Base-by-base conservation (phyloP, 2,888 invertebrate genomes). In the Athalia cordata region DNA sequence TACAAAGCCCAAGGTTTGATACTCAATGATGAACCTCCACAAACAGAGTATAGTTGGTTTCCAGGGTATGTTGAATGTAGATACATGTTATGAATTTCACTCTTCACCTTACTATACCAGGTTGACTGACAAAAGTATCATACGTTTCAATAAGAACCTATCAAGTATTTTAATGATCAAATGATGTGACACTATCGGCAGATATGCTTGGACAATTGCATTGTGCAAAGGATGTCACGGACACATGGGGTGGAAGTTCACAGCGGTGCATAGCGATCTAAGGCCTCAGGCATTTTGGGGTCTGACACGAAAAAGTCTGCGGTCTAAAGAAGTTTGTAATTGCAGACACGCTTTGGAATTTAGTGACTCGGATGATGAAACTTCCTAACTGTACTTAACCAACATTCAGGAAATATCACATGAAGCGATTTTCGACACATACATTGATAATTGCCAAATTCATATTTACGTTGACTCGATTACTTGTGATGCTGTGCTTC, bases 201-300 rank as follows among this genome's bases (percentile, higher is more conserved):
- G 96, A 47, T 97, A 96, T 87, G 93, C 94, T 5, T 97, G 97
- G 97, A 95, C 94, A 50, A 95, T 96, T 76, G 93, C 94, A 55
- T 91, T 93, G 79, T 97, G 97, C 86, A 90, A 90, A 75, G 87
- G 90, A 43, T 97, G 97, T 87, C 87, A 90, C 64, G 91, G 90
- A 65, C 96, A 97, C 87, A 91, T 96, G 83, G 97, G 97, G 3
- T 97, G 97, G 97, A 92, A 92, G 84, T 97, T 96, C 87, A 94
- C 93, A n/a, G 94, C 95, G 0, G 91, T 91, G 5, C 89, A 91
- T 64, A 90, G 91, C 57, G 91, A 93, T 82, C 89, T 96, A 74
- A 91, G 92, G 78, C 96, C 96, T 1, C 90, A 91, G 77, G 91
- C 91, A 74, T 96, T 96, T 88, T 96, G 93, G 92, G 96, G 95